These are phyloP conservation scores for Borostomias antarcticus DNA, from an alignment of 2,797 vertebrate species.

Conservation along the genomic window DNA sequence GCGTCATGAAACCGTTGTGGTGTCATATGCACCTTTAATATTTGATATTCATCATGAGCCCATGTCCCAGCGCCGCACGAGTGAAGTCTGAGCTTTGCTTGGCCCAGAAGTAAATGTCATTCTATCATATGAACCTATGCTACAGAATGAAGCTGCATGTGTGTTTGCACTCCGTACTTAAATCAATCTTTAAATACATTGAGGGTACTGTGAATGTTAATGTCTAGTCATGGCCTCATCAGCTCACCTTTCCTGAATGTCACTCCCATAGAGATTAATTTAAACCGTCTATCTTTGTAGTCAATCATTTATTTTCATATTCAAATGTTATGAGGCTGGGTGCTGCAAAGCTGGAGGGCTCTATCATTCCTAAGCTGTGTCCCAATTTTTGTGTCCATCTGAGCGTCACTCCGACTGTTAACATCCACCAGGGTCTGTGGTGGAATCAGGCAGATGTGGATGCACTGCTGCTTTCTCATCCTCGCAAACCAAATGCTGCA, in stretches of 20 bases:
- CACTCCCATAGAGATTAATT: too few species aligned
- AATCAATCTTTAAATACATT: background rate
- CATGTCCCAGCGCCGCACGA: slow-evolving; percentile 44
- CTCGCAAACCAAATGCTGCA: slow-evolving; percentile 5
- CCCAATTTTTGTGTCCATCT: background rate
- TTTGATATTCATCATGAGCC: slow-evolving; percentile 57
- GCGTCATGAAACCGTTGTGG: slow-evolving; percentile 62
- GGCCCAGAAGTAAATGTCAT: slow-evolving; percentile 22
- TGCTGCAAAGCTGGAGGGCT: background rate
- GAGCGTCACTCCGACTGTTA: background rate
- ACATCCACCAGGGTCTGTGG: background rate
- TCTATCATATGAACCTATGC: background rate
- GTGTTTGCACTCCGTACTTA: background rate
- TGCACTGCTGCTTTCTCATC: background rate
- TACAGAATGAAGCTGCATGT: background rate
- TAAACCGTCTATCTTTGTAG: too few species aligned
- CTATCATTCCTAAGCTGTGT: background rate
- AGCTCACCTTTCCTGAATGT: background rate
- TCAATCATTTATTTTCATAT: too few species aligned
- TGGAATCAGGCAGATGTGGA: background rate
- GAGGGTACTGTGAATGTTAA: background rate
- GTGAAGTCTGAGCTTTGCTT: slow-evolving; percentile 33
- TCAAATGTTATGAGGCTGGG: background rate
- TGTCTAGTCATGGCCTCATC: too few species aligned
- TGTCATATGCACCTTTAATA: slow-evolving; percentile 69